Conservation (phyloP, 35 echinoderm and acorn worm species). For the Chiridota heheva region DNA sequence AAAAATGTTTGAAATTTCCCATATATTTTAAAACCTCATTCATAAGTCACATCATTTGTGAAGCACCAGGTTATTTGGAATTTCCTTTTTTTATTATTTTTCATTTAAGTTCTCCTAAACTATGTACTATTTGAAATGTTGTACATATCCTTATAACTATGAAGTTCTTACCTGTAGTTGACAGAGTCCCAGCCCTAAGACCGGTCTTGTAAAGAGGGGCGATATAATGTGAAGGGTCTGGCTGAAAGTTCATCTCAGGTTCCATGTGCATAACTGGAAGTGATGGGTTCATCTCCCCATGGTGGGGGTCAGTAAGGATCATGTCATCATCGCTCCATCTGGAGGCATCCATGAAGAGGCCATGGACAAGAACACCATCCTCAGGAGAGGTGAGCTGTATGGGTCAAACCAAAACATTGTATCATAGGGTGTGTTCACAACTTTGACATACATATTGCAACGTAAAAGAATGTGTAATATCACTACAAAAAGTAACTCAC, state of each 20-base stretch:
- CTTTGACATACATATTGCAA: neutral
- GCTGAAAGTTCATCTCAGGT: constrained; percentile 83
- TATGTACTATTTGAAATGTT: too few species aligned
- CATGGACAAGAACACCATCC: constrained; percentile 91
- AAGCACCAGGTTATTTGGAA: too few species aligned
- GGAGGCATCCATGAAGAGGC: constrained; percentile 91
- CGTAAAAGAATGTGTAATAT: too few species aligned
- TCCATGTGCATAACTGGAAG: constrained; percentile 97
- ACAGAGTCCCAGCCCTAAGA: constrained; percentile 84
- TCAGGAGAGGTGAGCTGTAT: constrained; percentile 55
- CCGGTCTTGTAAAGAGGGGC: constrained; percentile 92
- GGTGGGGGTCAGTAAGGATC: constrained; percentile 58
- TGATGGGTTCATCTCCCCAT: constrained; percentile 95
- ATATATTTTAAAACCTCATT: too few species aligned
- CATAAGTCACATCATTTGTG: too few species aligned
- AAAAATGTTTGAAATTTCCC: too few species aligned
- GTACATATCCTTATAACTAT: too few species aligned
- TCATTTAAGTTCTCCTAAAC: too few species aligned
- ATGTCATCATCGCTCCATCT: constrained; percentile 91
- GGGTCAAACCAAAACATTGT: neutral
- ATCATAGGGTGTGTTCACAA: neutral
- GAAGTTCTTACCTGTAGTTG: constrained; percentile 90
- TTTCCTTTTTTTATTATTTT: too few species aligned
- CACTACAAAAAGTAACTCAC: too few species aligned
- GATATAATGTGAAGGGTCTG: constrained; percentile 75